phyloP scores from a whole-genome alignment of 2,888 invertebrate genomes.

The Drosophila bunnanda region DNA sequence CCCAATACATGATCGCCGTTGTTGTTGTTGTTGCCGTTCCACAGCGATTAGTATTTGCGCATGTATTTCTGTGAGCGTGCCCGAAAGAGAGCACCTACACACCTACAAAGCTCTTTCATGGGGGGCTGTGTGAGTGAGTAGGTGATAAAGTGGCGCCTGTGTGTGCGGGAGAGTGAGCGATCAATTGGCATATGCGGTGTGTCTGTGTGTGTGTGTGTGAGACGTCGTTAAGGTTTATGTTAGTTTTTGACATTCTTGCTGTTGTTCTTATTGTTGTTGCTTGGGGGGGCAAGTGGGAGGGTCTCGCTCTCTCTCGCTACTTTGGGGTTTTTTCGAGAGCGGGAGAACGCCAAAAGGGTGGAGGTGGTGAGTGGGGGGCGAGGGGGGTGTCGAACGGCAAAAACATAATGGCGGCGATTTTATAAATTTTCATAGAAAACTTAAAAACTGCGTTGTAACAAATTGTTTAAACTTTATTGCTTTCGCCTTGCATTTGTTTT shows the following conservation, averaged over 20 bases:
- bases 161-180: constrained; percentile 56
- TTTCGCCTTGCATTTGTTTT: constrained; percentile 41
- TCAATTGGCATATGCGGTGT: constrained; percentile 68
- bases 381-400: constrained; percentile 46
- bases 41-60: constrained; percentile 60
- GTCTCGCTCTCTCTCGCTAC: constrained; percentile 36
- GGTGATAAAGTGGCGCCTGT: constrained; percentile 72
- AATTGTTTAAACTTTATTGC: constrained; percentile 71
- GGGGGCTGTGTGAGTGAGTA: constrained; percentile 55
- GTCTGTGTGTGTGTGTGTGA: constrained; percentile 36
- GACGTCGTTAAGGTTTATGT: constrained; percentile 60
- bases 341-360: constrained; percentile 27
- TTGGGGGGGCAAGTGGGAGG: constrained; percentile 63
- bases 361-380: constrained; percentile 21
- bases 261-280: constrained; percentile 53
- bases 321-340: constrained; percentile 30
- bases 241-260: constrained; percentile 77
- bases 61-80: constrained; percentile 39
- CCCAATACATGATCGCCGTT: constrained; percentile 53
- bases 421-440: constrained; percentile 70
- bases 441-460: constrained; percentile 77
- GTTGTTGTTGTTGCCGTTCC: constrained; percentile 31
- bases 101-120: constrained; percentile 17
- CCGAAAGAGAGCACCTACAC: constrained; percentile 48
- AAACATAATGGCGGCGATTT: constrained; percentile 78